Evolutionary conservation across 2,797 vertebrate genomes (phyloP), one percentile per base, ranked within the genome.

Genomic region (Anniella stebbinsi): DNA sequence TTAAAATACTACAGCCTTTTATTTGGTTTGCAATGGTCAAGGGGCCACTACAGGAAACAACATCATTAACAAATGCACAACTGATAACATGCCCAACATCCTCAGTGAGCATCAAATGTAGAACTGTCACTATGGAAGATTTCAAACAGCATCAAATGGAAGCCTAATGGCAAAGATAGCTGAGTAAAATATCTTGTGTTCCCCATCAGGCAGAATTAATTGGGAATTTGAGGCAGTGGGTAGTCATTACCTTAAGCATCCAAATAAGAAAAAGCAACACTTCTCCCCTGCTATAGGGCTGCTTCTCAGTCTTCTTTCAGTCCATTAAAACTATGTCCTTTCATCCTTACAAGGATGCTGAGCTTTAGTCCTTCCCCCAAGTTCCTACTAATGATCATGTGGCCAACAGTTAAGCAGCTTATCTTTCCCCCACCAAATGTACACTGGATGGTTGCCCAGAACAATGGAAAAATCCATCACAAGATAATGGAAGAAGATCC

Each of bases 161-260:
- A 82, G 78, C 87, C 78, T 73, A 38, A 28, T 45, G 78, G 78
- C 78, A 88, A 88, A 88, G 48, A 88, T 57, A 41, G 36, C 67
- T 13, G 48, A 57, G 80, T 81, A 72, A 81, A 81, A 45, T 82
- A 88, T 67, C 18, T 33, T 33, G 10, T 45, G n/a, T 60, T 88
- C 9, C 21, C 87, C 30, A 81, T 82, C 87, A 88, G 87, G 23
- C 66, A 36, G 51, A 88, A 82, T 88, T 88, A 88, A 88, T 88
- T 88, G 87, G 77, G 67, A 57, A 82, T 88, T 70, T 82, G 78
- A 63, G 80, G 73, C 87, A 73, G 87, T 63, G 75, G 87, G 87
- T 73, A 38, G 80, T 75, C 30, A 78, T 87, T 78, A 87, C 86
- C 86, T 87, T 75, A 82, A 73, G 87, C 38, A 36, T 60, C 51